Evolutionary conservation across 2,113 vertebrate genomes (phyloP).

Genomic region (Todiramphus saurophagus): DNA sequence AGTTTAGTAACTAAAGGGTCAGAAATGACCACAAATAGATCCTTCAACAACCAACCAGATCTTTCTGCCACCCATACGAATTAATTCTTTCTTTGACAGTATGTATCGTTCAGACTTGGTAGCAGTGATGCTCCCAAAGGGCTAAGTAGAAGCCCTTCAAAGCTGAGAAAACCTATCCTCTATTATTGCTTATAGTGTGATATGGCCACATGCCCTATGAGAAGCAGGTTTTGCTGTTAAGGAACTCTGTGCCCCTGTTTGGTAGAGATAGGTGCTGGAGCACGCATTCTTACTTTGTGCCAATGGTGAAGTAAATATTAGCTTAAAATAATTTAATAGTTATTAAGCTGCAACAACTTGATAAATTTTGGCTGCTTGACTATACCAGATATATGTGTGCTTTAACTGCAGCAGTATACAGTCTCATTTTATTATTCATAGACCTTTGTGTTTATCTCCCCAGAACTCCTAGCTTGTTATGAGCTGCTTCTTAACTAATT

Average conservation of each 20-base stretch:
- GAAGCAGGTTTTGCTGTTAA: neutral
- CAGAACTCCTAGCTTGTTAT: neutral
- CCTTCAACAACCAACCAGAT: neutral
- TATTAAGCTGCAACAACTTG: neutral
- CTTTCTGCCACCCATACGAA: neutral
- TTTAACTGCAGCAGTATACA: neutral
- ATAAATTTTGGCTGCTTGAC: neutral
- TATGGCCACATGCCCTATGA: rapidly evolving
- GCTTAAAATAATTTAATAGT: neutral
- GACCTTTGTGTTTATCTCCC: neutral
- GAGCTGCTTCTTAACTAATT: neutral
- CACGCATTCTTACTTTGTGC: neutral
- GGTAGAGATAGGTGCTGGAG: neutral
- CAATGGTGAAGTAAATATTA: neutral
- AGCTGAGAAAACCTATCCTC: neutral
- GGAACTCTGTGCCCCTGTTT: neutral
- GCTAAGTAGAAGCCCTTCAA: neutral
- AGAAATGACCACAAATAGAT: neutral
- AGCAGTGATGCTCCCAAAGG: neutral
- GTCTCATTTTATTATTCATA: neutral
- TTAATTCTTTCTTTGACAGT: neutral
- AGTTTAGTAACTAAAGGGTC: neutral
- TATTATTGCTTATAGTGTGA: neutral
- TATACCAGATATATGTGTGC: neutral
- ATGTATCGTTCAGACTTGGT: neutral